Conservation (phyloP, 1,140 invertebrate species). For the Papilio dardanus region DNA sequence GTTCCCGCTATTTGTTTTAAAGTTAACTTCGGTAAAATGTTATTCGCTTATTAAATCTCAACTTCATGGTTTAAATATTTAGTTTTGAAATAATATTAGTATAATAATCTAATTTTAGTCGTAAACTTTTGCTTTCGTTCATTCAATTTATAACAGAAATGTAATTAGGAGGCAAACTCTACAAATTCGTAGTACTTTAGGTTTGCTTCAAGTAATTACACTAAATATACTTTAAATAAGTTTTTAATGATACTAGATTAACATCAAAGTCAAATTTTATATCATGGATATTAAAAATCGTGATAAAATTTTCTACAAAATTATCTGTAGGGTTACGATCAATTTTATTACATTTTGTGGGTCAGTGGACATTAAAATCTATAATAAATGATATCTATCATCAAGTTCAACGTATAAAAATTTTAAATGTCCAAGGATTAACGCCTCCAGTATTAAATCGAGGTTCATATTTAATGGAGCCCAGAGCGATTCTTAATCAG, state of each 20-base stretch:
- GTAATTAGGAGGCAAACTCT: neutral
- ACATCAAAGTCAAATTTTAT: slow-evolving; percentile 8
- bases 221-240: neutral
- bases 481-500: slow-evolving; percentile 46
- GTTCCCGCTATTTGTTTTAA: neutral
- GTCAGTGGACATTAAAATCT: slow-evolving; percentile 27
- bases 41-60: neutral
- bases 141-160: neutral
- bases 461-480: slow-evolving; percentile 46
- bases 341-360: slow-evolving; percentile 25
- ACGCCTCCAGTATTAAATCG: slow-evolving; percentile 45
- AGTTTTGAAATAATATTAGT: neutral
- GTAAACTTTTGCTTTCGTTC: neutral
- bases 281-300: neutral
- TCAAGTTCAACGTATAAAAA: slow-evolving; percentile 27
- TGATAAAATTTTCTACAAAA: slow-evolving; percentile 27
- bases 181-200: slow-evolving; percentile 2
- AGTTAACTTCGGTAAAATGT: neutral
- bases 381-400: slow-evolving; percentile 34
- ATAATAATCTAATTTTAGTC: neutral
- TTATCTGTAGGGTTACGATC: neutral
- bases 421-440: slow-evolving; percentile 43
- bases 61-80: neutral
- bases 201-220: slow-evolving; percentile 1
- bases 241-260: slow-evolving; percentile 19